Evolutionary conservation across 2,888 invertebrate genomes (phyloP).

Genomic region (Miltochrista miniata): DNA sequence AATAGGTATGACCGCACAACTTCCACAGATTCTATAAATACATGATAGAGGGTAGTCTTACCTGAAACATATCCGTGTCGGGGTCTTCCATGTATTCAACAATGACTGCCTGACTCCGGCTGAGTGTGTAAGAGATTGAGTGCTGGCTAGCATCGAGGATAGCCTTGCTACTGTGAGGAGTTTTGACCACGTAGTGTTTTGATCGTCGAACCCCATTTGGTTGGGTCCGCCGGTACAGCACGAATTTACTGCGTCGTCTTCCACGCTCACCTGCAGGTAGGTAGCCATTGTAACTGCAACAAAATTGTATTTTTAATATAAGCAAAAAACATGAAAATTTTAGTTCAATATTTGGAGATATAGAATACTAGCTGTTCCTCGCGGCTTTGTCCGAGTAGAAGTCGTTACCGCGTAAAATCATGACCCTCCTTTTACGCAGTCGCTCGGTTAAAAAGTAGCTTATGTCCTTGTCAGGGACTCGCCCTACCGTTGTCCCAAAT

Average conservation of each 20-base stretch:
- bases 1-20: no score
- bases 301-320: not conserved
- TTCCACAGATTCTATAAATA: no score
- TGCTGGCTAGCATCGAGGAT: slow-evolving; percentile 97
- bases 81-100: slow-evolving; percentile 98
- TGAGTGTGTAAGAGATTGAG: slow-evolving; percentile 98
- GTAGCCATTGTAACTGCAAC: slow-evolving; percentile 94
- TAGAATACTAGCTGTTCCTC: no score
- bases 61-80: slow-evolving; percentile 99
- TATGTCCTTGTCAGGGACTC: no score
- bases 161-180: slow-evolving; percentile 97
- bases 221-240: slow-evolving; percentile 91
- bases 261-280: slow-evolving; percentile 97
- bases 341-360: no score
- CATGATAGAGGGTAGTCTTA: slow-evolving; percentile 59
- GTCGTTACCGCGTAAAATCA: no score
- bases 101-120: slow-evolving; percentile 98
- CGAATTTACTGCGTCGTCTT: slow-evolving; percentile 96
- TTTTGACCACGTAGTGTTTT: slow-evolving; percentile 97
- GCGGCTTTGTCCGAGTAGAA: no score
- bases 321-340: no score
- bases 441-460: no score
- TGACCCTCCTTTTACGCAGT: no score
- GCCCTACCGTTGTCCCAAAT: no score
- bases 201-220: slow-evolving; percentile 97